phyloP scores from a whole-genome alignment of 2,888 invertebrate species.

The Lucinisca nassula region DNA sequence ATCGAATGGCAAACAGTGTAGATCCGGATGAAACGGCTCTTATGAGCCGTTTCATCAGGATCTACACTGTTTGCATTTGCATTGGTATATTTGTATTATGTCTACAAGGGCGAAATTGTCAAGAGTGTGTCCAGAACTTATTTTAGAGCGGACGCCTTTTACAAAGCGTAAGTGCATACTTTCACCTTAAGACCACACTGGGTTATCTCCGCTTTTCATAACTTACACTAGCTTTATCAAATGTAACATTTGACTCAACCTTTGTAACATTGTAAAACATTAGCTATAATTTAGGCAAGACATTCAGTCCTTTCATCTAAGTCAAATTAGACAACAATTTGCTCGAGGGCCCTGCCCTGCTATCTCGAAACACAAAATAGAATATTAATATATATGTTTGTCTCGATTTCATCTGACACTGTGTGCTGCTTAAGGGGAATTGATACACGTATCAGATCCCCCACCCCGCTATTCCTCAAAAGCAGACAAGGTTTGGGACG shows the following conservation, averaged over 20 bases:
- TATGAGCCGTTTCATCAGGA: too few species aligned
- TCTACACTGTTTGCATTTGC: too few species aligned
- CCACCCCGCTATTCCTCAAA: too few species aligned
- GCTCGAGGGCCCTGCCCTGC: neutral
- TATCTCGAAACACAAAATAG: neutral
- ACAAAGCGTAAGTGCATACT: too few species aligned
- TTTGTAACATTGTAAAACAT: neutral
- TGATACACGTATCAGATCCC: too few species aligned
- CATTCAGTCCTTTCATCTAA: neutral
- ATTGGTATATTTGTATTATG: too few species aligned
- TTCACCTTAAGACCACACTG: neutral
- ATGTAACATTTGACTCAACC: neutral
- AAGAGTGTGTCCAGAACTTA: too few species aligned
- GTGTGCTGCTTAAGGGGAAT: neutral
- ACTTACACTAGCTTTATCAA: neutral
- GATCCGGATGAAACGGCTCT: too few species aligned
- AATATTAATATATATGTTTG: neutral
- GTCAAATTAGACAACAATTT: constrained; percentile 6
- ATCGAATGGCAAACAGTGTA: too few species aligned
- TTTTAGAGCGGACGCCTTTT: too few species aligned
- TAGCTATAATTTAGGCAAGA: neutral
- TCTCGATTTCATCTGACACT: neutral
- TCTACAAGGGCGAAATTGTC: too few species aligned
- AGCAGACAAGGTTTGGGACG: too few species aligned
- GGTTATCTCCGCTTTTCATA: neutral